phyloP scores from a whole-genome alignment of 2,888 invertebrate species.

The Thysanoteuthis rhombus region DNA sequence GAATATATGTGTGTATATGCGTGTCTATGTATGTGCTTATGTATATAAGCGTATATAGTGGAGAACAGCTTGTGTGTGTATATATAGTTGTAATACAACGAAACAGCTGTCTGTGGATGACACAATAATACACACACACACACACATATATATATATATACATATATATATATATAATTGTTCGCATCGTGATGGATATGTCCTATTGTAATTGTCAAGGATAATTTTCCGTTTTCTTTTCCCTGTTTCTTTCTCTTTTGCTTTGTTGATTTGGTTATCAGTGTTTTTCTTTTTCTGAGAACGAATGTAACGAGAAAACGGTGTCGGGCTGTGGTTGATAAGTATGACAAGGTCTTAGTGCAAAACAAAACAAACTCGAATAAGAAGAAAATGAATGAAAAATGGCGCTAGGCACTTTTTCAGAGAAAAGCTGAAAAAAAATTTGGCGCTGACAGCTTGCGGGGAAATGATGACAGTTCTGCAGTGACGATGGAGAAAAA shows the following conservation, averaged over 20 bases:
- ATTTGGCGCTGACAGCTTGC: not conserved
- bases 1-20: no score
- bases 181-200: no score
- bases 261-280: not conserved
- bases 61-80: no score
- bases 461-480: not conserved
- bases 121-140: no score
- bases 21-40: no score
- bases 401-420: not conserved
- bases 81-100: no score
- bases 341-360: not conserved
- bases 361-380: not conserved
- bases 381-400: not conserved
- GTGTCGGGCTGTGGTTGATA: not conserved
- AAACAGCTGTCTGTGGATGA: no score
- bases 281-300: no score
- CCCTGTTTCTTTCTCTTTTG: not conserved
- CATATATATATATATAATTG: no score
- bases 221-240: not conserved
- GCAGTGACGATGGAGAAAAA: not conserved
- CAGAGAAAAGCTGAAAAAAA: not conserved
- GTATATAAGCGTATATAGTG: no score
- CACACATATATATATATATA: no score
- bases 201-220: not conserved
- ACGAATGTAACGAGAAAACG: not conserved